A percentile compares a stretch with the other conserved stretches of the same genome.
These are phyloP conservation scores for Cantharis rufa DNA, from an alignment of 2,888 invertebrate genomes.

Conservation along the genomic window DNA sequence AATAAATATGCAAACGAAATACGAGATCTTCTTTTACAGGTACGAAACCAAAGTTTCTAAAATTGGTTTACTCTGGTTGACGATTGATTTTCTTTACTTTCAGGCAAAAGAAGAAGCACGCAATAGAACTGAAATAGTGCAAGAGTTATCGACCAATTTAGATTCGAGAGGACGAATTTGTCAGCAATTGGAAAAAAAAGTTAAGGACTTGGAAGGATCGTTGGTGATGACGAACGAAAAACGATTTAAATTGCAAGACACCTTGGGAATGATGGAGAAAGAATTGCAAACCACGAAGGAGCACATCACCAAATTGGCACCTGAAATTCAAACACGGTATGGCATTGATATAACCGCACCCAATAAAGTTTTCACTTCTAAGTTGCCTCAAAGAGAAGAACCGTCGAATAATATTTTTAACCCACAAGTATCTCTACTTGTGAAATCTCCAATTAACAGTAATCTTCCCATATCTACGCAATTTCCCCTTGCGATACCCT, in stretches of 20 bases:
- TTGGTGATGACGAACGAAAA: slow-evolving; percentile 48
- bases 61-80: no score
- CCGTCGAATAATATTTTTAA: background rate
- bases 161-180: slow-evolving; percentile 42
- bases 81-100: slow-evolving; percentile 2
- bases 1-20: slow-evolving; percentile 48
- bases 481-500: background rate
- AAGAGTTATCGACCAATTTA: slow-evolving; percentile 45
- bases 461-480: background rate
- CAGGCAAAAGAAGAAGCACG: slow-evolving; percentile 41
- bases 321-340: slow-evolving; percentile 49
- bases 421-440: background rate
- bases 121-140: slow-evolving; percentile 40
- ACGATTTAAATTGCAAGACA: slow-evolving; percentile 50
- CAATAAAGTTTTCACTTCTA: background rate
- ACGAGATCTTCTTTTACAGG: slow-evolving; percentile 45
- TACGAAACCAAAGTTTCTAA: slow-evolving; percentile 24
- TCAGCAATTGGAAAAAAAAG: slow-evolving; percentile 44
- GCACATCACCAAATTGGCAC: slow-evolving; percentile 44
- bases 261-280: slow-evolving; percentile 49
- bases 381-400: background rate
- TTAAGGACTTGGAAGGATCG: slow-evolving; percentile 45
- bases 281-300: slow-evolving; percentile 50
- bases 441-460: background rate
- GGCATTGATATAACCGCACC: slow-evolving; percentile 28